These are phyloP conservation scores for Hydractinia echinata DNA, from an alignment of 30 jellyfish, hydroid and myxozoan genomes.

Conservation along the genomic window DNA sequence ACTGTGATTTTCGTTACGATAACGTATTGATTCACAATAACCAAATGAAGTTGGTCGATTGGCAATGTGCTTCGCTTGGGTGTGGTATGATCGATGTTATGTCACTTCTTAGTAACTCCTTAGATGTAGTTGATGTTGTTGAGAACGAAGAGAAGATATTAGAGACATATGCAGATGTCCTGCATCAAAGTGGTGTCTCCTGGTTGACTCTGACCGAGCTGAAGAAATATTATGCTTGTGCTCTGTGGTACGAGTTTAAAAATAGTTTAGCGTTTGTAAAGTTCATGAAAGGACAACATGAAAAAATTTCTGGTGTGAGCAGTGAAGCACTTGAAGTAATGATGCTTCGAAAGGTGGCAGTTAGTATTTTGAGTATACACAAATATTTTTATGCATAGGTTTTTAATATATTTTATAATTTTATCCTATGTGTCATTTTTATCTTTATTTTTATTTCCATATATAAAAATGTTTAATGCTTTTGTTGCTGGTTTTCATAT, in stretches of 20 bases:
- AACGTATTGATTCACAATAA: neutral
- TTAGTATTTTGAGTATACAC: neutral
- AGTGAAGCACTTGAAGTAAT: neutral
- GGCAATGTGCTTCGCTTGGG: constrained; percentile 14
- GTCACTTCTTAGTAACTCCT: constrained; percentile 5
- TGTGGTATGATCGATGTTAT: constrained; percentile 7
- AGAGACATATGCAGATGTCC: neutral
- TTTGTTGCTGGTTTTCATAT: too few relatives aligned
- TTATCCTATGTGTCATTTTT: too few relatives aligned
- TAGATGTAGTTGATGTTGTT: neutral
- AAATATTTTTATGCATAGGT: neutral
- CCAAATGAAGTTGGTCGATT: constrained; percentile 1
- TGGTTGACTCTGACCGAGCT: neutral
- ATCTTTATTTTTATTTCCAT: too few relatives aligned
- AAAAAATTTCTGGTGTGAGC: constrained; percentile 1
- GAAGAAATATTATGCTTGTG: neutral
- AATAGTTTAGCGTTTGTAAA: neutral
- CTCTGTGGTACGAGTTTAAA: constrained; percentile 3
- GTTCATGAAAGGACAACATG: neutral
- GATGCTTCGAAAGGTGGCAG: neutral
- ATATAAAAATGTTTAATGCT: too few relatives aligned
- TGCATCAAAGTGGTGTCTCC: neutral
- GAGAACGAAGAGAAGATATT: neutral
- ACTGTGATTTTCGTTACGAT: constrained; percentile 1
- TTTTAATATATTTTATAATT: too few relatives aligned